Evolutionary conservation across 1,140 invertebrate species (phyloP).

Genomic region (Brachionus asplanchnoidis): DNA sequence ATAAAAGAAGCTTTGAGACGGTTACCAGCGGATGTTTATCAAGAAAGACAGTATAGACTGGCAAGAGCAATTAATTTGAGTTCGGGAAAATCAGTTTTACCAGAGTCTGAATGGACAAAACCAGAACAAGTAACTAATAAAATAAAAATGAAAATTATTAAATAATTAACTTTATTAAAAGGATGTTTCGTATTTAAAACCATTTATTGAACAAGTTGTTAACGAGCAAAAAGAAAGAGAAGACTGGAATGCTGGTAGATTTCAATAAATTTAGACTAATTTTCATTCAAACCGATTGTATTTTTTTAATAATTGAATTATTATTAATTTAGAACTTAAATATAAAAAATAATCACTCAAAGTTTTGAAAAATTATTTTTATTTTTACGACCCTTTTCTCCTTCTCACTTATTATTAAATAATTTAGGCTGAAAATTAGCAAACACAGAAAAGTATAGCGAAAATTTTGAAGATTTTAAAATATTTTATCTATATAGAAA

Average conservation of each 20-base stretch:
- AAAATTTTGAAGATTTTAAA: no score
- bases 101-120: constrained; percentile 40
- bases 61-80: constrained; percentile 28
- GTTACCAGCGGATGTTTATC: neutral
- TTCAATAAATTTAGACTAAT: constrained; percentile 16
- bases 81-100: constrained; percentile 28
- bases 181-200: constrained; percentile 34
- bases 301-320: neutral
- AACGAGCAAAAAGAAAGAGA: constrained; percentile 33
- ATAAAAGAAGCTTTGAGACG: constrained; percentile 38
- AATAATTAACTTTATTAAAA: neutral
- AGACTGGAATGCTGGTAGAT: constrained; percentile 34
- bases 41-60: constrained; percentile 34
- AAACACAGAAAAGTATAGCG: no score
- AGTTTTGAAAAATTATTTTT: neutral
- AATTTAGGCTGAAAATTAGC: no score
- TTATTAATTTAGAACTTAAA: neutral
- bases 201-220: constrained; percentile 32
- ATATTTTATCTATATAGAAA: no score
- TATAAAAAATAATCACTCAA: neutral
- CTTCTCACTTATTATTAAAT: no score
- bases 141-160: neutral
- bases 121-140: neutral
- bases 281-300: neutral
- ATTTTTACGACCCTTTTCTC: neutral